These are phyloP conservation scores for Lindbergichthys nudifrons DNA, from an alignment of 2,797 vertebrate species.

Conservation along the genomic window DNA sequence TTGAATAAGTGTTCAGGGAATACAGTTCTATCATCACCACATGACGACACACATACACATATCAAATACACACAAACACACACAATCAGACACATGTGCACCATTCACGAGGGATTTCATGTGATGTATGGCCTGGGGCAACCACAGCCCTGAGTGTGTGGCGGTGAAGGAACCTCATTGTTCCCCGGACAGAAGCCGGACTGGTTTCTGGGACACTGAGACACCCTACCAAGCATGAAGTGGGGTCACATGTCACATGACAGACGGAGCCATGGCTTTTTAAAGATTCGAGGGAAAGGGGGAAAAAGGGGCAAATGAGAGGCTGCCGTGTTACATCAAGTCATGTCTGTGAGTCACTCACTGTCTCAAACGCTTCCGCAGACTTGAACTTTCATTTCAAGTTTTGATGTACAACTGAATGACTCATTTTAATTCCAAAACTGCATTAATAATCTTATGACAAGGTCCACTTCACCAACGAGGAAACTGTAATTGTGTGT, in stretches of 20 bases:
- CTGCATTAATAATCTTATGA: constrained; percentile 1
- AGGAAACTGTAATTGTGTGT: neutral
- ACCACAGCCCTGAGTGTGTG: constrained; percentile 59
- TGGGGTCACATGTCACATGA: constrained; percentile 72
- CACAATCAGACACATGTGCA: constrained; percentile 44
- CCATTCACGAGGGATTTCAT: constrained; percentile 76
- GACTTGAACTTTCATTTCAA: constrained; percentile 3
- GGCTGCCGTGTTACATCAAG: constrained; percentile 22
- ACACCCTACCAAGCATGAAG: constrained; percentile 57
- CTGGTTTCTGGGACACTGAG: constrained; percentile 75
- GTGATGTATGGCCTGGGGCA: constrained; percentile 76
- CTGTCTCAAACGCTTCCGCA: constrained; percentile 3
- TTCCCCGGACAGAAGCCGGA: constrained; percentile 66
- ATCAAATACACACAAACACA: constrained; percentile 29
- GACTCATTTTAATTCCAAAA: neutral
- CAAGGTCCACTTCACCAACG: constrained; percentile 3
- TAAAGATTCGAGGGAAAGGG: constrained; percentile 53
- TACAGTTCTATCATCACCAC: constrained; percentile 60
- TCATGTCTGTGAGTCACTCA: constrained; percentile 30
- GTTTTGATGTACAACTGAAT: constrained; percentile 8
- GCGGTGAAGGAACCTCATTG: constrained; percentile 78
- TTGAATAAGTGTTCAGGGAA: constrained; percentile 69
- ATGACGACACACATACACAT: constrained; percentile 17
- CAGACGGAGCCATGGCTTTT: constrained; percentile 57
- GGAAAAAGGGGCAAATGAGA: constrained; percentile 36